A percentile compares a stretch with the other conserved stretches of the same genome.
Evolutionary conservation across 1,140 invertebrate species (phyloP).

Genomic region (Vanessa tameamea): DNA sequence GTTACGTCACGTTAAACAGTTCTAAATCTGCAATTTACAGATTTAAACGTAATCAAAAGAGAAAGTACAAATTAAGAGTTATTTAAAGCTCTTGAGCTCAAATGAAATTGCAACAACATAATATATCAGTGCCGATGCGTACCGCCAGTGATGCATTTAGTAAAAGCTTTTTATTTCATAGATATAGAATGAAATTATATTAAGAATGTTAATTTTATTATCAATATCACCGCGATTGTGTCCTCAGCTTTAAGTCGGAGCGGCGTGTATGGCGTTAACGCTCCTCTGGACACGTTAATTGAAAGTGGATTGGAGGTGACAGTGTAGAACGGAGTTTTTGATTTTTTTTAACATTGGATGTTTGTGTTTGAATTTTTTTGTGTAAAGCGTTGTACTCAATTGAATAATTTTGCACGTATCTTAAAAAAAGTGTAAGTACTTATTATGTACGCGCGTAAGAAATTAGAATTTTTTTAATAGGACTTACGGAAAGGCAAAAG

Average conservation of each 20-base stretch:
- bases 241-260: constrained; percentile 38
- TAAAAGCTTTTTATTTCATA: no score
- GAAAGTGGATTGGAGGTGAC: constrained; percentile 77
- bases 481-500: no score
- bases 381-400: constrained; percentile 46
- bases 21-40: no score
- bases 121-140: no score
- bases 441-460: no score
- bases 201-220: background rate
- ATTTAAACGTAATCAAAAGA: no score
- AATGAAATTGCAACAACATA: no score
- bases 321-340: constrained; percentile 70
- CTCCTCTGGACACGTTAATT: constrained; percentile 75
- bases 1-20: no score
- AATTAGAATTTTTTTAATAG: no score
- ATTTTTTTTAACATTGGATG: constrained; percentile 60
- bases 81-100: no score
- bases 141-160: no score
- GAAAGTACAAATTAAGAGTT: no score
- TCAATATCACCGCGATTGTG: constrained; percentile 24
- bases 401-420: background rate
- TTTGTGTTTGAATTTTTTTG: constrained; percentile 48
- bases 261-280: constrained; percentile 64
- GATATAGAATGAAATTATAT: background rate
- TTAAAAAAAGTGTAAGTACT: background rate